Evolutionary conservation across 2,797 vertebrate genomes (phyloP), one percentile per base, ranked within the genome.

Genomic region (Gila robusta): DNA sequence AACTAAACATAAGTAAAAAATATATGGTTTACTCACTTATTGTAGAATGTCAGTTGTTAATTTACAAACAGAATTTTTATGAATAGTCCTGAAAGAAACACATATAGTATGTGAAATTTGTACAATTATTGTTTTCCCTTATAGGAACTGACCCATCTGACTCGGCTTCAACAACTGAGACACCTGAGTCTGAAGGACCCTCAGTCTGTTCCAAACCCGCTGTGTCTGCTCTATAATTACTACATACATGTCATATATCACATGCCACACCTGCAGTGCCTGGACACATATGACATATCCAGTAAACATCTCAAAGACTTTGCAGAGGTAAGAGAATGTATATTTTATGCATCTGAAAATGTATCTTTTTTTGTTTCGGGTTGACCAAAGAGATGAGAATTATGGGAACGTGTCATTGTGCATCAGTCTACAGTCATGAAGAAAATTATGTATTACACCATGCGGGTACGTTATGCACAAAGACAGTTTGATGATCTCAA

Each of bases 371-470:
- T 14, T 71, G 23, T 86, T 56, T 54, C 7, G 8, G 26, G 66
- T 64, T 74, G 8, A 21, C 4, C 64, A 83, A 44, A 37, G 71
- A 32, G 76, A 77, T 71, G 47, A 52, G 69, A 71, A 70, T 71
- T 37, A 85, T 87, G 41, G 41, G 62, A 79, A 62, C 59, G 28
- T 82, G 56, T 86, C 7, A 83, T 74, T 87, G 83, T 77, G 83
- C 47, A 19, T 79, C 88, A 98, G 98, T 93, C 94, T 70, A 97
- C 94, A 82, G 96, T 96, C 74, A 94, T 96, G 94, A 98, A 98
- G 93, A 98, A 98, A 93, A 95, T 94, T 86, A 98, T 97, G 96
- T 98, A 97, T 91, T 98, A 98, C 89, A 97, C 96, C 89, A 98
- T 98, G 97, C 94, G 96, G 26, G 92, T 97, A 71, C 97, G 95